Conservation (phyloP, 2,797 vertebrate genomes). For the Premnoplex brunnescens region DNA sequence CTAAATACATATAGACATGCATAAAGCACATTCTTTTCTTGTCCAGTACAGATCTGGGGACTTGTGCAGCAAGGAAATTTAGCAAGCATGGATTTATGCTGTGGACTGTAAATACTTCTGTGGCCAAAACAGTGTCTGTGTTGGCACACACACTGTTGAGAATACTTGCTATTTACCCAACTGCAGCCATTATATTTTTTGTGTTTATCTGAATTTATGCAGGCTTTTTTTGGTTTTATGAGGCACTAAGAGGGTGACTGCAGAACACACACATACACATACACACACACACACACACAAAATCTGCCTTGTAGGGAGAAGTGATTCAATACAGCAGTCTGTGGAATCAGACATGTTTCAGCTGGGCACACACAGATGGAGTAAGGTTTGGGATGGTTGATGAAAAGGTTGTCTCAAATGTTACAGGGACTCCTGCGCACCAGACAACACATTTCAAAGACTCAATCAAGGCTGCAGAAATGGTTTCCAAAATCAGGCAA, state of each 20-base stretch:
- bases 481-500: background rate
- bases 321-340: background rate
- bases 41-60: background rate
- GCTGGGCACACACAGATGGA: background rate
- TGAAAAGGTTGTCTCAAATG: background rate
- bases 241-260: background rate
- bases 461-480: background rate
- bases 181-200: background rate
- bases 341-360: background rate
- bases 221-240: background rate
- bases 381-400: background rate
- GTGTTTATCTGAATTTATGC: background rate
- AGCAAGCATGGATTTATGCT: background rate
- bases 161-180: background rate
- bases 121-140: background rate
- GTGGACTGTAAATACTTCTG: background rate
- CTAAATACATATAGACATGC: background rate
- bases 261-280: background rate
- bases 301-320: background rate
- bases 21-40: background rate
- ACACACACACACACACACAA: background rate
- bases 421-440: background rate
- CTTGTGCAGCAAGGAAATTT: background rate
- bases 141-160: background rate
- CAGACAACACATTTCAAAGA: background rate